Base-by-base conservation (phyloP, 2,113 vertebrate genomes). In the Atherinomorus stipes region DNA sequence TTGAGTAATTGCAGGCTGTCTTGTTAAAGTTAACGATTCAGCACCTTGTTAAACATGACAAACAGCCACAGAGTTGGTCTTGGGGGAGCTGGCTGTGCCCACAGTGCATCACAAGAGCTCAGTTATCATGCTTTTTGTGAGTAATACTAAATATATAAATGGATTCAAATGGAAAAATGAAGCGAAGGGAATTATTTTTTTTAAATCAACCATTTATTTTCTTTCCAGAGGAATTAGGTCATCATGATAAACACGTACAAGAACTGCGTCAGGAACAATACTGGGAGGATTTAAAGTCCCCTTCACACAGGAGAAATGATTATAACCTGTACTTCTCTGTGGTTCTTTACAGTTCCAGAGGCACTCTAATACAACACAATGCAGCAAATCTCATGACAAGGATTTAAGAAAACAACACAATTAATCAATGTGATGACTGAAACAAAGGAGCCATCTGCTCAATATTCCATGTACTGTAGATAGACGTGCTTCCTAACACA, bases 201-300 rank as follows among this genome's bases (percentile, higher is more conserved):
- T n/a, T n/a, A 91, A 91, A 89, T 85, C 37, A 69, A 84, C 75
- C 45, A 78, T 94, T 91, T 92, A 92, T 93, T 93, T 88, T 86
- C 67, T 84, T 79, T 86, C 81, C 83, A 64, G 31, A 31, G 85
- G 88, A 77, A 88, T 87, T 68, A 71, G 76, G 72, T 91, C 78
- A 82, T 82, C 59, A 74, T 77, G 84, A 87, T 68, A 82, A 90
- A 93, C 86, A 90, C 85, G 88, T 88, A 93, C 83, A 91, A 71
- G 76, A 83, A 79, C 75, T 85, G 84, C 76, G 89, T 89, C 82
- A 71, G 73, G 82, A 85, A 86, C 76, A 91, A 88, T 78, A 78
- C 66, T 74, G 73, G 71, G 78, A 72, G 80, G 80, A 91, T 85
- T 34, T 40, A 56, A 87, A 84, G 70, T 83, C 73, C 85, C 72